Conservation (phyloP, 1,140 invertebrate species). For the Lordiphosa collinella region DNA sequence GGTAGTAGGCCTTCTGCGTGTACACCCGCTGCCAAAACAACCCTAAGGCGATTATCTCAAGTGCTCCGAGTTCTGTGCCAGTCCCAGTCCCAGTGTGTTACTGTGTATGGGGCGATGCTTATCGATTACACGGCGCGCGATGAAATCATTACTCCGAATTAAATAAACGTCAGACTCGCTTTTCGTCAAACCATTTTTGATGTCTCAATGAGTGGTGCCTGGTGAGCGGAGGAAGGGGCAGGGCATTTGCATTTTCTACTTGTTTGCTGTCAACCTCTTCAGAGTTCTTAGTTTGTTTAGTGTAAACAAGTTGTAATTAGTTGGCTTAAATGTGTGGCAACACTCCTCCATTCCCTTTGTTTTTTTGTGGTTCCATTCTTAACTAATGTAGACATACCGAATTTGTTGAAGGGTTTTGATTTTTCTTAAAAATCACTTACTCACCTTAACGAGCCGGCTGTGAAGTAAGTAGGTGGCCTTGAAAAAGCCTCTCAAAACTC, state of each 20-base stretch:
- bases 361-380: not conserved
- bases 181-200: conserved; percentile 62
- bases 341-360: conserved; percentile 12
- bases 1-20: conserved; percentile 16
- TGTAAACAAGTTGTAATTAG: conserved; percentile 62
- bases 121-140: conserved; percentile 75
- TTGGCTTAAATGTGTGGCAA: conserved; percentile 35
- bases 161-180: conserved; percentile 78
- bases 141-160: conserved; percentile 79
- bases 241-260: conserved; percentile 11
- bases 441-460: too few species aligned
- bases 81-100: not conserved
- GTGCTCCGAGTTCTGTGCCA: conserved; percentile 32
- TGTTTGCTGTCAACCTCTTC: conserved; percentile 18
- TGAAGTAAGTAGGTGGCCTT: too few species aligned
- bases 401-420: not conserved
- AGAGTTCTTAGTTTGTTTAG: conserved; percentile 33
- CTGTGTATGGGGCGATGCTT: conserved; percentile 55
- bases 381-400: not conserved
- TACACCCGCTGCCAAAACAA: conserved; percentile 59
- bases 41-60: conserved; percentile 79
- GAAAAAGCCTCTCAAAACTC: too few species aligned
- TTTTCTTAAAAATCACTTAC: too few species aligned
- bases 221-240: not conserved
- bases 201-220: conserved; percentile 50